Base-by-base conservation (phyloP, 2,113 vertebrate genomes). In the Heterotis niloticus region DNA sequence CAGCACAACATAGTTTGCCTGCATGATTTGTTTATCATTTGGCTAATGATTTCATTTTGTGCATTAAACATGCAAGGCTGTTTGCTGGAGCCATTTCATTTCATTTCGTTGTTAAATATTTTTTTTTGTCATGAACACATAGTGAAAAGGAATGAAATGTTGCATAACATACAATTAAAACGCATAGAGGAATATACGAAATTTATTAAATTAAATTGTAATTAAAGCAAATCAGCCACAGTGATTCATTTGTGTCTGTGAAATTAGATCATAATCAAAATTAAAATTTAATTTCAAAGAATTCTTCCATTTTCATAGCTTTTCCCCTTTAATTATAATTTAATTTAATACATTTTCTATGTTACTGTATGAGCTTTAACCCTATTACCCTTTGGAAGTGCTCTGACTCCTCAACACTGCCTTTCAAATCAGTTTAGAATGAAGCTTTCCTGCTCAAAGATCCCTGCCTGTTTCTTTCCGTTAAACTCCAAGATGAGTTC, bases 21-120 rank as follows among this genome's bases (percentile, higher is more conserved):
- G 7, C 57, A 18, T 74, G 52, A 74, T 74, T 74, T 74, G 23
- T 57, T 56, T 74, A 26, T 74, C 28, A 74, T 44, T 44, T 44
- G 2, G 34, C 34, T 44, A 44, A 18, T 74, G 71, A 74, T 74
- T 74, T 74, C 24, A 74, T 74, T 28, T n/a, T 74, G 23, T 57
- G 57, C 57, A 59, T 74, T 59, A 74, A 20, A 75, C 62, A 64
- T 75, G 28, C 17, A 64, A 34, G 59, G 26, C 0, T 62, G 24
- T 62, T 64, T 64, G 56, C 18, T 9, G 16, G 28, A 75, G 10
- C 54, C 10, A 75, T 75, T 28, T 75, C 9, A 75, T 75, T 60
- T 5, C 28, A 62, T 75, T 60, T 5, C 28, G 34, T 75, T 74
- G 0, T 28, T 74, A 29, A 57, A 75, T 75, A 23, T 64, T 64